Percentiles rank a stretch among this genome's conserved stretches.
phyloP scores from a whole-genome alignment of 2,888 invertebrate species.

The Pardosa pseudoannulata region DNA sequence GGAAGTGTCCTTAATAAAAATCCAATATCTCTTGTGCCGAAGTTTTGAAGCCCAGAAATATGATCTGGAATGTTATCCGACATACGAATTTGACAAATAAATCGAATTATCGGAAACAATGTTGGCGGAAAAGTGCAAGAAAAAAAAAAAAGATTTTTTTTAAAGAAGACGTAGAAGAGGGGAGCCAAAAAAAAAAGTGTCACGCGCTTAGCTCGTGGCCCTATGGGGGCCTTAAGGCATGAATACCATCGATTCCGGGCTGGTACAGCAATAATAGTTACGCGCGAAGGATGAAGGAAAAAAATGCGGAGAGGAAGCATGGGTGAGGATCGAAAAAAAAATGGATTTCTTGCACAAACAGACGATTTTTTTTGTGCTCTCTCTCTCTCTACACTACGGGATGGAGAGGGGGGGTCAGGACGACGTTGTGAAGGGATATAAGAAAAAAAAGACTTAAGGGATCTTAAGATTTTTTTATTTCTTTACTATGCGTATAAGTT shows the following conservation, averaged over 20 bases:
- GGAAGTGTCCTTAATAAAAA: constrained; percentile 62
- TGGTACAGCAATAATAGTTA: constrained; percentile 53
- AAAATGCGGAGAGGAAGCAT: not conserved
- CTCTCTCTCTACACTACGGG: not conserved
- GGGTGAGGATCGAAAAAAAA: constrained; percentile 32
- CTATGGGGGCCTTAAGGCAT: constrained; percentile 24
- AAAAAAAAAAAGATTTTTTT: not conserved
- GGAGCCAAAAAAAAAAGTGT: constrained; percentile 13
- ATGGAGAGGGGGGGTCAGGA: constrained; percentile 1
- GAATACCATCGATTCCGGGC: constrained; percentile 56
- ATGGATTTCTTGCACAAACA: constrained; percentile 62
- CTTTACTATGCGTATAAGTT: not conserved
- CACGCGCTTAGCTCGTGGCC: constrained; percentile 34
- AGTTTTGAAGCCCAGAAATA: constrained; percentile 56
- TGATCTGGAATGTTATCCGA: constrained; percentile 65
- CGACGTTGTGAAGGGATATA: constrained; percentile 26
- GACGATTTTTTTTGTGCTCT: constrained; percentile 37
- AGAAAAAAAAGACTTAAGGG: constrained; percentile 47
- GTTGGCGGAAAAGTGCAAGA: constrained; percentile 36
- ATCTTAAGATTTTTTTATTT: constrained; percentile 42
- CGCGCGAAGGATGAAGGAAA: constrained; percentile 22
- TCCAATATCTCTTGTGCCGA: constrained; percentile 35
- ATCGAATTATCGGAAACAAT: constrained; percentile 72
- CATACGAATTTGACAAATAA: constrained; percentile 57
- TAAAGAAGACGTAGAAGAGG: not conserved